Evolutionary conservation across 2,888 invertebrate genomes (phyloP), one percentile per base, ranked within the genome.

Genomic region (Coelinius sp.): DNA sequence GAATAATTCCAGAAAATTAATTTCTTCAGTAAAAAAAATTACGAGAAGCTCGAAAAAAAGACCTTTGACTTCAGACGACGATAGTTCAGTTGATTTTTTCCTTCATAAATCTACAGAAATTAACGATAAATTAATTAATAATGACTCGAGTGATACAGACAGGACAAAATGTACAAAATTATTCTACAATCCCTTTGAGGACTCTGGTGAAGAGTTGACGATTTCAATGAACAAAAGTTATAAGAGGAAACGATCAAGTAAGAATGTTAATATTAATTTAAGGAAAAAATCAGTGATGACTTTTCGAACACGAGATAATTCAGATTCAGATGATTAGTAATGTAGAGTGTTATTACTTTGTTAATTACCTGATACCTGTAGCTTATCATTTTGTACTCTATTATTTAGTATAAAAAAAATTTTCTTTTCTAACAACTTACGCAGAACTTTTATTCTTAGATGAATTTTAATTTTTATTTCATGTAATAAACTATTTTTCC

Each of bases 121-220:
- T 49, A 3, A 49, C 4, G 10, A 8, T 27, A 59, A 20, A 31
- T 59, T 27, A 14, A 25, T 17, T 59, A 20, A 20, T 59, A 2
- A 59, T 1, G 59, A 59, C 5, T 35, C 31, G 1, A 59, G 59
- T 35, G 59, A 59, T 59, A 7, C 12, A 25, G 59, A 59, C 7
- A 59, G 35, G 8, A 35, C 31, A 35, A 31, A 59, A 59, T 17
- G 59, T 35, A 59, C 59, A 59, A 53, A 53, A 53, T 35, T 59
- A 35, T 59, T 59, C n/a, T 17, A 59, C 35, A 59, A 59, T 35
- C 27, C 59, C 17, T 59, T 59, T 5, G 59, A 59, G 31, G 59
- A 59, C 20, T 35, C 35, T 8, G 59, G 35, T 5, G 59, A 35
- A 7, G 20, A 8, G 7, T 27, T 59, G 10, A 35, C 1, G 3